These are phyloP conservation scores for Sycophila texana DNA, from an alignment of 2,888 invertebrate genomes.

Conservation along the genomic window DNA sequence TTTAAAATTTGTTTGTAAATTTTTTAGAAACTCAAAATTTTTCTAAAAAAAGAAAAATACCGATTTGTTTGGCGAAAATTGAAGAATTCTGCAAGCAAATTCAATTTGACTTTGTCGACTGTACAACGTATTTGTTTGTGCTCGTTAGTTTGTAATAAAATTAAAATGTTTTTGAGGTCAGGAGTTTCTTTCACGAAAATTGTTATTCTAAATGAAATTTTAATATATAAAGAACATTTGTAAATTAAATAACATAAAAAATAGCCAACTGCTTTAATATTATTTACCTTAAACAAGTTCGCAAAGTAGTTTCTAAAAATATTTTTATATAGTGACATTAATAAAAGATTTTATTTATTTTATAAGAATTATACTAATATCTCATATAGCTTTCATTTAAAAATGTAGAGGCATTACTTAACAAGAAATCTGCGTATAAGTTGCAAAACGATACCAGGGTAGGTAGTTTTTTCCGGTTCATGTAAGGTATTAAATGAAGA, in stretches of 20 bases:
- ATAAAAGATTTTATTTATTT: no score
- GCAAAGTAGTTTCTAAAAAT: no score
- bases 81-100: neutral
- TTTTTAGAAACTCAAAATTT: no score
- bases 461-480: no score
- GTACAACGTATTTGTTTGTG: slow-evolving; percentile 29
- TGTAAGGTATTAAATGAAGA: neutral
- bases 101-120: slow-evolving; percentile 38
- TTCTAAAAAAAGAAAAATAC: no score
- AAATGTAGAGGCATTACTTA: no score
- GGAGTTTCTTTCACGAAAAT: slow-evolving; percentile 36
- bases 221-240: slow-evolving; percentile 49
- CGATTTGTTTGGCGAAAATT: no score
- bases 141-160: slow-evolving; percentile 16
- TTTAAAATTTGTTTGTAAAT: neutral
- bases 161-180: slow-evolving; percentile 6
- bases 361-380: no score
- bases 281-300: neutral
- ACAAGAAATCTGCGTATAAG: no score
- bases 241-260: slow-evolving; percentile 52
- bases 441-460: no score
- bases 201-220: slow-evolving; percentile 33
- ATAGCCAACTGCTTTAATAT: slow-evolving; percentile 18
- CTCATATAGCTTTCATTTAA: no score
- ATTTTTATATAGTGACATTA: no score